Conservation (phyloP, 2,888 invertebrate species). For the Timandra comae region DNA sequence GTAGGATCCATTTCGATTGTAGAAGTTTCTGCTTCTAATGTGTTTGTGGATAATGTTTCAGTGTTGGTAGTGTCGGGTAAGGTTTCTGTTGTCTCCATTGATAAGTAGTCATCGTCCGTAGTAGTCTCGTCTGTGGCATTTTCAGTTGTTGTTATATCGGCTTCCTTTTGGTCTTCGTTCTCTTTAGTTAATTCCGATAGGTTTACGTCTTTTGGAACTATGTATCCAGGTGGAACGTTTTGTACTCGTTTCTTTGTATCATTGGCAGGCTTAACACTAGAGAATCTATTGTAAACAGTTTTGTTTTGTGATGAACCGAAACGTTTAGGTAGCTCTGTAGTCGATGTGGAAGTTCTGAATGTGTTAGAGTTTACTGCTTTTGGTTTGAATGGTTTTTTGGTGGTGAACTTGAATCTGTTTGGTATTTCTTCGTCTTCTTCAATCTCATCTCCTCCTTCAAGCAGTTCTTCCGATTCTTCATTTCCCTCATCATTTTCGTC, state of each 20-base stretch:
- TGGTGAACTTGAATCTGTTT: conserved; percentile 39
- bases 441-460: too few relatives aligned
- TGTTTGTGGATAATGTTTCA: conserved; percentile 37
- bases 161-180: conserved; percentile 30
- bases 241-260: conserved; percentile 59
- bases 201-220: conserved; percentile 24
- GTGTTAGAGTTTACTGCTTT: conserved; percentile 58
- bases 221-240: conserved; percentile 63
- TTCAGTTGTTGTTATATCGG: conserved; percentile 25
- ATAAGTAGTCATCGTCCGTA: conserved; percentile 60
- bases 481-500: conserved; percentile 38
- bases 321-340: conserved; percentile 55
- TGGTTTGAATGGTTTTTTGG: conserved; percentile 53
- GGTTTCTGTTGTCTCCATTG: conserved; percentile 41
- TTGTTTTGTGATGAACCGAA: conserved; percentile 42
- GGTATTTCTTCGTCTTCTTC: conserved; percentile 34
- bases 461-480: conserved; percentile 33
- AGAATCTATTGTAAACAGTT: conserved; percentile 50
- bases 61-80: conserved; percentile 36
- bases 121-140: conserved; percentile 33
- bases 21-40: conserved; percentile 39
- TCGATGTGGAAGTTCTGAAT: conserved; percentile 60
- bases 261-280: conserved; percentile 41
- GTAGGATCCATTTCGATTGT: conserved; percentile 52
- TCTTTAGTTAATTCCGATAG: conserved; percentile 18